These are phyloP conservation scores for Schizothorax lantsangensis DNA, from an alignment of 2,797 vertebrate genomes.

Conservation along the genomic window DNA sequence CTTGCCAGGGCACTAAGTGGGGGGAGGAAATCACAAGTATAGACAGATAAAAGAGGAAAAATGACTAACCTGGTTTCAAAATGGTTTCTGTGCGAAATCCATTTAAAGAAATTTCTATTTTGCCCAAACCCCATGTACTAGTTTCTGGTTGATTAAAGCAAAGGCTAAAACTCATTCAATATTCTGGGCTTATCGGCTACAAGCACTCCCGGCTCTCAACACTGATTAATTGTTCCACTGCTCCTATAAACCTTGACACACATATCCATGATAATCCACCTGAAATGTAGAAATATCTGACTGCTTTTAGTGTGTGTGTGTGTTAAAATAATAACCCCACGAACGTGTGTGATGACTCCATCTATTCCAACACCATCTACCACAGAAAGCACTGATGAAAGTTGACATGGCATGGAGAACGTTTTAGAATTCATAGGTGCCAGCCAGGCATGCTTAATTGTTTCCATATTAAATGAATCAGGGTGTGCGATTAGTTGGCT, in stretches of 20 bases:
- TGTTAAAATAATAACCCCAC: slow-evolving; percentile 38
- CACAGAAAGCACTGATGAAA: slow-evolving; percentile 5
- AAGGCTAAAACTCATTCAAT: slow-evolving; percentile 37
- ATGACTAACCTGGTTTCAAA: slow-evolving; percentile 27
- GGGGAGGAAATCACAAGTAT: too few relatives aligned
- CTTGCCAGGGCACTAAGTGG: slow-evolving; percentile 12
- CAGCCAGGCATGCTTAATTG: slow-evolving; percentile 10
- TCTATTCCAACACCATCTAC: not conserved
- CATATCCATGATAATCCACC: slow-evolving; percentile 42
- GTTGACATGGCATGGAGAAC: not conserved
- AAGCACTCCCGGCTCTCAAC: slow-evolving; percentile 41
- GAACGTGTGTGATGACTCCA: not conserved
- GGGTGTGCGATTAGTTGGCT: slow-evolving; percentile 32
- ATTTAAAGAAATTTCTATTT: slow-evolving; percentile 15
- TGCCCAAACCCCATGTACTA: not conserved
- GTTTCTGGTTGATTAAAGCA: slow-evolving; percentile 46
- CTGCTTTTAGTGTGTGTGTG: slow-evolving; percentile 1
- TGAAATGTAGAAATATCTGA: slow-evolving; percentile 38
- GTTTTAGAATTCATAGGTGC: slow-evolving; percentile 22
- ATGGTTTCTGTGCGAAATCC: slow-evolving; percentile 3
- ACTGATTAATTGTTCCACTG: slow-evolving; percentile 52
- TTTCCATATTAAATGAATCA: slow-evolving; percentile 26
- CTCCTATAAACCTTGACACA: slow-evolving; percentile 39
- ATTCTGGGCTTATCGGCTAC: slow-evolving; percentile 48
- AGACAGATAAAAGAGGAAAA: not conserved